These are phyloP conservation scores for Tapirus terrestris DNA, from an alignment of 2,113 vertebrate species.

Conservation along the genomic window DNA sequence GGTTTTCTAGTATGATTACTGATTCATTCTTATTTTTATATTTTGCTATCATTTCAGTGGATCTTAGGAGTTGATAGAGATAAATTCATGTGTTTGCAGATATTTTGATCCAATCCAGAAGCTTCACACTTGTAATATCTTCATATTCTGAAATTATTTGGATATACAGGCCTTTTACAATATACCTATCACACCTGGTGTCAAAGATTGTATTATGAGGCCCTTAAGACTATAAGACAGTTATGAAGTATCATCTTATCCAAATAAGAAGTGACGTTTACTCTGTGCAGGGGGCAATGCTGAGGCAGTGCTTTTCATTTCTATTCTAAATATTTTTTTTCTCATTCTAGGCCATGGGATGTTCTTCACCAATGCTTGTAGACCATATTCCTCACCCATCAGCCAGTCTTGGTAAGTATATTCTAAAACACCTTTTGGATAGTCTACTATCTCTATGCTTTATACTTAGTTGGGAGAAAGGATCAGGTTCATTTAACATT, in stretches of 20 bases:
- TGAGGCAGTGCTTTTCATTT: not conserved
- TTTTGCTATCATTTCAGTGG: not conserved
- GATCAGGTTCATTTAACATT: not conserved
- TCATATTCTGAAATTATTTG: not conserved
- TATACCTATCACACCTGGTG: not conserved
- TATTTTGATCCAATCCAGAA: not conserved
- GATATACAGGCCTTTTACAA: not conserved
- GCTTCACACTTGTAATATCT: not conserved
- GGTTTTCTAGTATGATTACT: not conserved
- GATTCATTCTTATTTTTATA: slow-evolving; percentile 15
- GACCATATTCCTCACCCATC: not conserved
- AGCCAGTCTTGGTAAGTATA: not conserved
- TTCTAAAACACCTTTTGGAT: not conserved
- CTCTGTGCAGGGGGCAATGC: not conserved
- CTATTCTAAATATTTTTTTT: not conserved
- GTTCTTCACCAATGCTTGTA: not conserved
- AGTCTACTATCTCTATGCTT: not conserved
- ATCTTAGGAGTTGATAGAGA: not conserved
- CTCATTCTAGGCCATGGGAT: not conserved
- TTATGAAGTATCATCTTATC: not conserved
- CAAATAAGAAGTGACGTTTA: slow-evolving; percentile 34
- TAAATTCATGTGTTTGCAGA: not conserved
- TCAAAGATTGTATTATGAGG: not conserved
- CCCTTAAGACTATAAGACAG: not conserved
- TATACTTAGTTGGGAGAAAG: not conserved